Conservation (phyloP, 1,140 invertebrate species). For the Phymastichus coffea region DNA sequence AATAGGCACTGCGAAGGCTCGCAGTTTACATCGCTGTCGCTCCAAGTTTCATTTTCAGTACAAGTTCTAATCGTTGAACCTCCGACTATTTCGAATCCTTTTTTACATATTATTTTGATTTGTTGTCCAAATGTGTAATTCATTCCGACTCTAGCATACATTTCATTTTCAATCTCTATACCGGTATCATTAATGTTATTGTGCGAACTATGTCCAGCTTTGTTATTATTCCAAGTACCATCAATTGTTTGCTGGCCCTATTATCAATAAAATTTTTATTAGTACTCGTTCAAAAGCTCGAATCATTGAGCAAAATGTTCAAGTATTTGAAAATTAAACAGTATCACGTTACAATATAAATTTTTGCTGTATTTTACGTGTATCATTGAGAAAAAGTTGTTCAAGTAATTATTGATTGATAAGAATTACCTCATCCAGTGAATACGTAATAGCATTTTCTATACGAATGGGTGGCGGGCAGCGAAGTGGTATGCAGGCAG, state of each 20-base stretch:
- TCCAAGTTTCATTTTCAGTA: constrained; percentile 36
- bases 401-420: too few species aligned
- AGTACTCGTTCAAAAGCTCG: too few species aligned
- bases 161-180: too few species aligned
- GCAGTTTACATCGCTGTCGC: constrained; percentile 25
- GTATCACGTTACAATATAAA: too few species aligned
- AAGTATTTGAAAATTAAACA: too few species aligned
- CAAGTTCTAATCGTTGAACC: constrained; percentile 28
- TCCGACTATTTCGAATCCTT: constrained; percentile 30
- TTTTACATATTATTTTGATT: constrained; percentile 33
- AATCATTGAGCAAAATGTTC: too few species aligned
- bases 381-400: too few species aligned
- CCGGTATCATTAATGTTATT: too few species aligned
- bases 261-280: too few species aligned
- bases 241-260: neutral
- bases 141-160: too few species aligned
- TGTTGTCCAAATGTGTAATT: constrained; percentile 30
- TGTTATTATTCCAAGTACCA: neutral
- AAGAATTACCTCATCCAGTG: neutral
- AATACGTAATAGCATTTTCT: constrained; percentile 31
- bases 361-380: too few species aligned
- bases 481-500: constrained; percentile 34
- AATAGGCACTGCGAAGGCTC: constrained; percentile 30
- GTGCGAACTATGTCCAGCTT: too few species aligned
- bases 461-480: constrained; percentile 33